Base-by-base conservation (phyloP, 2,113 vertebrate species). In the Eonycteris spelaea region DNA sequence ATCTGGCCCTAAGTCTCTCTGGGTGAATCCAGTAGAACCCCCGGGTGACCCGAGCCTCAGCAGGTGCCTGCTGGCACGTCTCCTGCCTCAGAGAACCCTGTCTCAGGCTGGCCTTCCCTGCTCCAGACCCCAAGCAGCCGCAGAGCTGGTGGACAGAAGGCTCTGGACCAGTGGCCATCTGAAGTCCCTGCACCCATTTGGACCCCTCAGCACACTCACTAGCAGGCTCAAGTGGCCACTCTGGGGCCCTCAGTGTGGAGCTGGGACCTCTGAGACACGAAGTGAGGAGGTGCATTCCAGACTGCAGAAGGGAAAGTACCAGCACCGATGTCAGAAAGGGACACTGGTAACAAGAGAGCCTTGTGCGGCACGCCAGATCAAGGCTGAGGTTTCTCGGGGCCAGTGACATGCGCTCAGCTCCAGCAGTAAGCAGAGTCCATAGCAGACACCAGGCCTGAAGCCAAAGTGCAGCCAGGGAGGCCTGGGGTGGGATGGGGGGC, bases 51-150 rank as follows among this genome's bases (percentile, higher is more conserved):
- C 2, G 1, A 12, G 5, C 43, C 28, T 24, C 30, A 7, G 30
- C 22, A 33, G 4, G 16, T 0, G 0, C 11, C 2, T 0, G 0
- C 7, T 5, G 30, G 10, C 21, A 7, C 1, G 43, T 0, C 71
- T 10, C 67, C 86, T 4, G 5, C 43, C 75, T 33, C 0, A 19
- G 7, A 30, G 38, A 24, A 38, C 53, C 6, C 68, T 2, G 35
- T 1, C 43, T 1, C 19, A 0, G 26, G 65, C 67, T 7, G 24
- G 22, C 40, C 79, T 67, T 71, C 33, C 84, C 51, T 35, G 65
- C 33, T 77, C 40, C 68, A 24, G 57, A 59, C 55, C 16, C 3
- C 51, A 11, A 33, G 43, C 74, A 61, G 80, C 40, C 14, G n/a
- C 16, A 33, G 35, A 7, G 48, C 59, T 7, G 5, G 71, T 26